These are phyloP conservation scores for Brachionus calyciflorus DNA, from an alignment of 1,140 invertebrate species.

Conservation along the genomic window DNA sequence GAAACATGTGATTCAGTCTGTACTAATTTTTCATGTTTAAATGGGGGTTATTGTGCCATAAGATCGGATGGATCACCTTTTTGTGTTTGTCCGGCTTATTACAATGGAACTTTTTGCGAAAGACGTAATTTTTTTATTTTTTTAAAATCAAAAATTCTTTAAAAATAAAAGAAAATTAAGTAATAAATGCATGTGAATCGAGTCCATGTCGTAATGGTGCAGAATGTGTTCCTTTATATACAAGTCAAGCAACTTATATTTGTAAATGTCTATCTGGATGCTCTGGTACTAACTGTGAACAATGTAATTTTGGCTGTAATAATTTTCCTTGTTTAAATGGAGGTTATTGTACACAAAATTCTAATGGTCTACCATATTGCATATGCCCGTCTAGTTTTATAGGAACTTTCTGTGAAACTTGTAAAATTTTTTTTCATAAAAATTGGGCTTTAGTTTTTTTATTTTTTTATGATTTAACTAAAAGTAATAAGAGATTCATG, in stretches of 20 bases:
- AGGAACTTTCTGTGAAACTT: slow-evolving; percentile 16
- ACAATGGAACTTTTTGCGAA: slow-evolving; percentile 19
- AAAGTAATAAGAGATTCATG: slow-evolving; percentile 17
- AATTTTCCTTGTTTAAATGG: slow-evolving; percentile 32
- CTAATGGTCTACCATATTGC: slow-evolving; percentile 15
- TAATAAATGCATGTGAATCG: slow-evolving; percentile 17
- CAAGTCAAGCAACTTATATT: not conserved
- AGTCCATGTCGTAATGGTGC: slow-evolving; percentile 18
- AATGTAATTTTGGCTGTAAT: slow-evolving; percentile 18
- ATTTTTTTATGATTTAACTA: not conserved
- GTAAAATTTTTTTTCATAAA: not conserved
- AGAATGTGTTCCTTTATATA: slow-evolving; percentile 44
- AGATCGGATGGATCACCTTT: not conserved
- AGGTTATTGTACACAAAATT: slow-evolving; percentile 17
- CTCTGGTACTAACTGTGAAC: slow-evolving; percentile 29
- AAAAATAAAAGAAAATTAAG: not conserved
- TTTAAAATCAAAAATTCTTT: not conserved
- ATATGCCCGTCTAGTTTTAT: slow-evolving; percentile 6
- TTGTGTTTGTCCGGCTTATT: slow-evolving; percentile 4
- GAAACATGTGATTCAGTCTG: slow-evolving; percentile 26
- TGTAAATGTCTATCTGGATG: slow-evolving; percentile 32
- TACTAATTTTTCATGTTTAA: not conserved
- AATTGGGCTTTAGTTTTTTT: not conserved
- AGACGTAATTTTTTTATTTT: not conserved
- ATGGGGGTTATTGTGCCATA: slow-evolving; percentile 29